Evolutionary conservation across 2,888 invertebrate species (phyloP), one percentile per base, ranked within the genome.

Genomic region (Apamea epomidion): DNA sequence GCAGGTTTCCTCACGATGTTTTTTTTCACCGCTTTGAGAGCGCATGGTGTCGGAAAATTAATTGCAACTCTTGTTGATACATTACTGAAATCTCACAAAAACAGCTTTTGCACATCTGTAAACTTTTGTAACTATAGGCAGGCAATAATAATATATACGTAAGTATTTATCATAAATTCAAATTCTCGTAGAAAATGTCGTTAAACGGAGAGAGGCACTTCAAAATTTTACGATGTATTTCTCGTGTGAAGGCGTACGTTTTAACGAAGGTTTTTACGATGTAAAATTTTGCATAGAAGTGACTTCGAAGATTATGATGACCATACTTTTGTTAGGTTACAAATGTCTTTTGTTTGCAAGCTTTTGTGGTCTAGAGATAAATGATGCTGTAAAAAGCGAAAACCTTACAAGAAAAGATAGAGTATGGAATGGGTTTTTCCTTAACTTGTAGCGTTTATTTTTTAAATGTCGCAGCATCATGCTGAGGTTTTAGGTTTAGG

Each of bases 161-260:
- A 62, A 74, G 69, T 71, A 29, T 21, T 16, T 54, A 16, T 16
- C 32, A 45, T 32, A 32, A n/a, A 68, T 74, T 71, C 21, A 21
- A 54, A 76, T n/a, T 62, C 29, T 62, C 18, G 58, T 76, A 82
- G 75, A 85, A 85, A 85, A 85, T 71, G 32, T 29, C 60, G 51
- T 79, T 73, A 73, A 80, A 67, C 51, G 69, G 76, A 77, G 85
- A 83, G 80, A 81, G 68, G 81, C 32, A 42, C 1, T 71, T 68
- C 75, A 71, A 70, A 42, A 68, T 77, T 87, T 87, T 87, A 87
- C 74, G 81, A 81, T 2, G 42, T 42, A 87, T 87, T 87, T 87
- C 65, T 67, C 14, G 10, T 72, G 42, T 8, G 70, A 70, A 72
- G 58, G 60, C 37, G 37, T 73, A 79, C 6, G 62, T 48, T 81